Evolutionary conservation across 2,888 invertebrate species (phyloP), one percentile per base, ranked within the genome.

Genomic region (Thyatira batis): DNA sequence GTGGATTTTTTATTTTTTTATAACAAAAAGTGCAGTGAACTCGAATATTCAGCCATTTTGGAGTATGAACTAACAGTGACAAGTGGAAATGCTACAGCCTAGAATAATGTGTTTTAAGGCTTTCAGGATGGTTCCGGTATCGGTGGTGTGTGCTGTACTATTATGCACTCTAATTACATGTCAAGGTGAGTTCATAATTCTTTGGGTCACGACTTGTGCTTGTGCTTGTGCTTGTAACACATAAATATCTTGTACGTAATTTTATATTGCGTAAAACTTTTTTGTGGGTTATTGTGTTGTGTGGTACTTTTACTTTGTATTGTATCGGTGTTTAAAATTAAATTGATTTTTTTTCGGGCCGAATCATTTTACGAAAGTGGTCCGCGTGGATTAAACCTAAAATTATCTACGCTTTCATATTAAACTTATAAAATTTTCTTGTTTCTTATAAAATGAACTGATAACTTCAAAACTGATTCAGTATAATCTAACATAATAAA

Each of bases 21-120:
- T 39, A 33, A 39, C 2, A 5, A 39, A 39, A 17, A 39, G 39
- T 39, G 39, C 39, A 39, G 39, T 39, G 39, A 39, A 39, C n/a
- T 39, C 39, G 39, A n/a, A n/a, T n/a, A n/a, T 1, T 17, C 11
- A 17, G 39, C 13, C 39, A 17, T 39, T 39, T 39, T 39, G 39
- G 39, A 17, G 39, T 39, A 39, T 39, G 39, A 39, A 39, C 17
- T 17, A 17, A 17, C 8, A 17, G 39, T 39, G 39, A 39, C 39
- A 39, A 39, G 67, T 73, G 71, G 73, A 76, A 76, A 90, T 89
- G 91, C 85, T 89, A 52, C 89, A 89, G 76, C 89, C 89, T 46
- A 89, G 89, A 84, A 82, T 87, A 80, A 73, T 80, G 86, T 88
- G 84, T 82, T 76, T 80, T 60, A 60, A 77, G 27, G 48, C 48